Base-by-base conservation (phyloP, 2,113 vertebrate genomes). In the Halichoeres trimaculatus region DNA sequence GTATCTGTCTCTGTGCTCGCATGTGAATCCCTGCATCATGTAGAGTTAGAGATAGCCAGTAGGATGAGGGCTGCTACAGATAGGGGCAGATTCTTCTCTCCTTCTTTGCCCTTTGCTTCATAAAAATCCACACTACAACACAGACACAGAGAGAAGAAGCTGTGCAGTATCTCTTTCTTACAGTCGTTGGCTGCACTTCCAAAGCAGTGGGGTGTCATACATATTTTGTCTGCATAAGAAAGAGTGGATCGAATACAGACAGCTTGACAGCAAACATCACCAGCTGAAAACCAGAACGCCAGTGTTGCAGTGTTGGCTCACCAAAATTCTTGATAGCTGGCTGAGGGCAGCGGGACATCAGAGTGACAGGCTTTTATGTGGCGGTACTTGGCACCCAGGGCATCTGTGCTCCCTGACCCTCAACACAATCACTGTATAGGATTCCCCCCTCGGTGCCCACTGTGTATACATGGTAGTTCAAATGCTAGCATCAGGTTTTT, bases 41-140 rank as follows among this genome's bases (percentile, higher is more conserved):
- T 78, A 74, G 75, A 54, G 53, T 74, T 48, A 51, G 74, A 88
- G 89, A 89, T 89, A 91, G 74, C 76, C 65, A 40, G 77, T 75
- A 77, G 43, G 63, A 91, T 91, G 89, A 86, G 90, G 90, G 91
- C 14, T 36, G 74, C 69, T 68, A n/a, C 43, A 88, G 82, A 93
- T 93, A 90, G 82, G 91, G 90, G 92, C 67, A 64, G 78, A 85
- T 86, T 91, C 79, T 89, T 90, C 68, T 36, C 63, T 52, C 3
- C 0, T 36, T 76, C 56, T 76, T 35, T 51, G 48, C 40, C 1
- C n/a, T 72, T 60, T 67, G 70, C 75, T 59, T 53, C 67, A 66
- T 48, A 56, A 16, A 80, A 80, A 68, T 50, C 70, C 48, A 56
- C 61, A 59, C 45, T 26, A 63, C 74, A 75, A 81, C 61, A 74